Conservation (phyloP, 1,140 invertebrate species). For the Drosophila athabasca region DNA sequence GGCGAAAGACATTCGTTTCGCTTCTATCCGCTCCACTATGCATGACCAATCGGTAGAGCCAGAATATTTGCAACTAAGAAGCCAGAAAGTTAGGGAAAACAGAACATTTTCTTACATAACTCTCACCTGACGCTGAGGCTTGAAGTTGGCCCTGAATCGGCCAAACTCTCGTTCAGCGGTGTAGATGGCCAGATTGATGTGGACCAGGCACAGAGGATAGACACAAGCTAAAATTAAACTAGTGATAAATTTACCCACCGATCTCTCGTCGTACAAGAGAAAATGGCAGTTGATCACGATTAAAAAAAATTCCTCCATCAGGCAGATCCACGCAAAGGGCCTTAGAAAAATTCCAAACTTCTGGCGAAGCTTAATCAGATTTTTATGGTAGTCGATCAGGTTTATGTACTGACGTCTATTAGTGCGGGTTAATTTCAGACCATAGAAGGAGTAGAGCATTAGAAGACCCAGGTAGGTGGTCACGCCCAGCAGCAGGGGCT, state of each 20-base stretch:
- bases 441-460: slow-evolving; percentile 32
- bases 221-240: not conserved
- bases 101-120: too few relatives aligned
- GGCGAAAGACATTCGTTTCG: slow-evolving; percentile 20
- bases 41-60: slow-evolving; percentile 20
- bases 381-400: slow-evolving; percentile 11
- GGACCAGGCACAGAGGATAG: slow-evolving; percentile 32
- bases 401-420: not conserved
- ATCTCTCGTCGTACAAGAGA: slow-evolving; percentile 22
- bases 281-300: slow-evolving; percentile 33
- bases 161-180: slow-evolving; percentile 35
- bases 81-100: not conserved
- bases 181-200: slow-evolving; percentile 14
- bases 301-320: slow-evolving; percentile 2
- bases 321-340: slow-evolving; percentile 32
- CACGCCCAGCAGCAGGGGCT: slow-evolving; percentile 27
- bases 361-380: slow-evolving; percentile 36
- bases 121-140: not conserved
- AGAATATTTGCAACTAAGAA: slow-evolving; percentile 43
- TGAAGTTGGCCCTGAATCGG: slow-evolving; percentile 7
- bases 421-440: not conserved
- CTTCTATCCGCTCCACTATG: not conserved
- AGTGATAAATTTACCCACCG: not conserved
- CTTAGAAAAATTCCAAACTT: slow-evolving; percentile 36
- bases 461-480: slow-evolving; percentile 30